Percentiles rank a stretch among this genome's conserved stretches.
These are phyloP conservation scores for Lepisosteus osseus DNA, from an alignment of 2,113 vertebrate species.

Conservation along the genomic window DNA sequence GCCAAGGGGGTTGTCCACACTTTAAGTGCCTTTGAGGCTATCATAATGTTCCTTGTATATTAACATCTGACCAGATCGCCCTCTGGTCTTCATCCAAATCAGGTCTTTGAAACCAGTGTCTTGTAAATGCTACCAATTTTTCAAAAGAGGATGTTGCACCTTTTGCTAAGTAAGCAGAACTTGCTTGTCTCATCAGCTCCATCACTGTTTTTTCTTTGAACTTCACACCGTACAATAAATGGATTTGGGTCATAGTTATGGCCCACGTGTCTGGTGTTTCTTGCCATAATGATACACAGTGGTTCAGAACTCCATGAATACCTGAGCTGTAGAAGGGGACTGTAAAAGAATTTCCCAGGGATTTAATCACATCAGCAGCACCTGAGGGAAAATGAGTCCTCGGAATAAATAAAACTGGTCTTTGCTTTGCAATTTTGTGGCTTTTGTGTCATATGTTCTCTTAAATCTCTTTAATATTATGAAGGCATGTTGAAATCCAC, in stretches of 20 bases:
- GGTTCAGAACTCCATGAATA: conserved; percentile 60
- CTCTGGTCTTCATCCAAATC: too few species aligned
- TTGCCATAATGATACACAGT: conserved; percentile 36
- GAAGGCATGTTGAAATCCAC: too few species aligned
- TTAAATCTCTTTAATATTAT: too few species aligned
- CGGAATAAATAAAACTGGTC: conserved; percentile 58
- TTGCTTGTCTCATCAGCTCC: neutral
- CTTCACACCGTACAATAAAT: neutral
- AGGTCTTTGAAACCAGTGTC: neutral
- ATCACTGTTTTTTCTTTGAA: neutral
- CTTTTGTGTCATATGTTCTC: conserved; percentile 5
- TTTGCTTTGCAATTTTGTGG: conserved; percentile 52
- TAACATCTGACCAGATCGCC: neutral
- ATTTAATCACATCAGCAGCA: conserved; percentile 57
- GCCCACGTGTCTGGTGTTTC: conserved; percentile 42
- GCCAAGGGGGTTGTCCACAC: neutral
- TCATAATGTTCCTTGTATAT: too few species aligned
- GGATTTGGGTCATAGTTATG: neutral
- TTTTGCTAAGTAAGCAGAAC: neutral
- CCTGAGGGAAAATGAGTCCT: conserved; percentile 52
- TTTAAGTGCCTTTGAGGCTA: conserved; percentile 13
- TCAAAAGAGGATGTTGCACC: neutral
- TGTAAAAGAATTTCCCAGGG: conserved; percentile 48
- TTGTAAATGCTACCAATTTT: neutral
- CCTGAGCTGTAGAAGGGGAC: conserved; percentile 56